These are phyloP conservation scores for Setophaga coronata DNA, from an alignment of 2,113 vertebrate genomes.

Conservation along the genomic window DNA sequence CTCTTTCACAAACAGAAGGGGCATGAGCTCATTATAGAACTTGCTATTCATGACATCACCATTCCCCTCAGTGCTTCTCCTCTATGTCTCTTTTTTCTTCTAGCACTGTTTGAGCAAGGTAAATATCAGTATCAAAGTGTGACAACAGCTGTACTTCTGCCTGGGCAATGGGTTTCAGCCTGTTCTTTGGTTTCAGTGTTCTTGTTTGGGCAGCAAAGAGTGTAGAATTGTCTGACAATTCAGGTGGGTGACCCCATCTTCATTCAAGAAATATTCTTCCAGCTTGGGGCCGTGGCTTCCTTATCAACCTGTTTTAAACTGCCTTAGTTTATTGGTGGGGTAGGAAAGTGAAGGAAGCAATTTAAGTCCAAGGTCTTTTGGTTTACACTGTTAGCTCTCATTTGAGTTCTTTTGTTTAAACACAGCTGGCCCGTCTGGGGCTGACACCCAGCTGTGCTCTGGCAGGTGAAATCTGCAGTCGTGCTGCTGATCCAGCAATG, in stretches of 20 bases:
- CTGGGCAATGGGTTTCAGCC: background rate
- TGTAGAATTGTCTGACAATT: background rate
- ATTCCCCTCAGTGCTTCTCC: background rate
- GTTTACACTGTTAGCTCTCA: background rate
- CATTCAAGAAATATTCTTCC: background rate
- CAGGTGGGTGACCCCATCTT: background rate
- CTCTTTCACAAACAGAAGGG: slow-evolving; percentile 15
- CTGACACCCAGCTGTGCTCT: background rate
- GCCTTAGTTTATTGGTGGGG: background rate
- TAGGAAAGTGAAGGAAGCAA: background rate
- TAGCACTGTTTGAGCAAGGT: background rate
- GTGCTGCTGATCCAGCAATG: background rate
- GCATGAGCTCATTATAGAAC: slow-evolving; percentile 6
- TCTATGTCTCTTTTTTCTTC: background rate
- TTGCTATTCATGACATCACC: background rate
- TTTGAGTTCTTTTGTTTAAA: background rate
- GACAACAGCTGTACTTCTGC: background rate
- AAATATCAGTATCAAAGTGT: background rate
- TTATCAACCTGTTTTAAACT: background rate
- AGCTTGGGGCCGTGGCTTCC: background rate
- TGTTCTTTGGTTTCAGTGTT: background rate
- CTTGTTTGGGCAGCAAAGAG: background rate
- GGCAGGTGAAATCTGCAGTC: background rate
- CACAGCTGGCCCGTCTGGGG: background rate
- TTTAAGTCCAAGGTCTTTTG: background rate